Evolutionary conservation across 2,888 invertebrate genomes (phyloP), one percentile per base, ranked within the genome.

Genomic region (Celastrina argiolus): DNA sequence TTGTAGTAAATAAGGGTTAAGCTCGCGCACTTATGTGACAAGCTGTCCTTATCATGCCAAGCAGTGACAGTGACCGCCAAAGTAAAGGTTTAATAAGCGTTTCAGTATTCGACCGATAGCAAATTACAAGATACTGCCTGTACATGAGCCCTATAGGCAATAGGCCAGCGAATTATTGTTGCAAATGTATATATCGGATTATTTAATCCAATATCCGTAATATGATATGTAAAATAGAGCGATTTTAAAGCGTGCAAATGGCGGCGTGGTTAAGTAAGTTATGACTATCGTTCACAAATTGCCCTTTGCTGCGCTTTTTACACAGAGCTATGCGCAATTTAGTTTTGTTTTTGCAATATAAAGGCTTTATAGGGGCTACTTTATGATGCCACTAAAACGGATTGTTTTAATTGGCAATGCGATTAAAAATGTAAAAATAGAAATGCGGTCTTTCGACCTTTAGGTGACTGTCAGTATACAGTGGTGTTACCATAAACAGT

Each of bases 161-260:
- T n/a, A n/a, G n/a, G n/a, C n/a, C n/a, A n/a, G 36, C 18, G 3
- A 65, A 36, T 36, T 36, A 36, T 10, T 36, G 18, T 51, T 22
- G 66, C 68, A 69, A 68, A 69, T 69, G 64, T 66, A 4, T 28
- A 51, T 69, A 58, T 31, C 34, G 8, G 63, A 63, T 56, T 58
- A 39, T 59, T 61, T 45, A 16, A 10, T 36, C 61, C 26, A 66
- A 36, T 63, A 65, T 36, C 5, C 6, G 36, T 42, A 51, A 51
- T 51, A 51, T 51, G 5, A 16, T 18, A 16, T 51, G 51, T 51
- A 51, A 26, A 51, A 51, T 51, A 51, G 51, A 51, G 51, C n/a
- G 51, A 22, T 26, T 26, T 51, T 36, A 22, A 51, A 26, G 51
- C 51, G 22, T 26, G 22, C 51, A 51, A 51, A 51, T 51, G 51